Conservation (phyloP, 2,888 invertebrate species). For the Stenurella melanura region DNA sequence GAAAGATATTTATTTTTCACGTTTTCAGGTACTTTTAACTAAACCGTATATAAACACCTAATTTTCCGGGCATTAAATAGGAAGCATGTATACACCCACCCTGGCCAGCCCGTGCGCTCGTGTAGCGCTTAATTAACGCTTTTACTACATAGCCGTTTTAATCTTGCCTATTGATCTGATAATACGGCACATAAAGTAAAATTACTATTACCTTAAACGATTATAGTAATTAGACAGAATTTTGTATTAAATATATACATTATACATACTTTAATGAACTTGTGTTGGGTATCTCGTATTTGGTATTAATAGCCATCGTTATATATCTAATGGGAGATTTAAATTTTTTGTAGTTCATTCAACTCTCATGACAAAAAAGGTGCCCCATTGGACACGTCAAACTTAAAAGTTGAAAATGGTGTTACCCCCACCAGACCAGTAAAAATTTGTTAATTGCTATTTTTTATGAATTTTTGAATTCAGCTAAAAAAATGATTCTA, state of each 20-base stretch:
- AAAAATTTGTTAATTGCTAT: too few species aligned
- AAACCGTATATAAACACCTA: not conserved
- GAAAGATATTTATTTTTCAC: not conserved
- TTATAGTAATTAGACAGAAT: conserved; percentile 7
- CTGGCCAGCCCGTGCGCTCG: conserved; percentile 1
- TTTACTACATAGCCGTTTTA: conserved; percentile 11
- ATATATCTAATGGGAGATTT: too few species aligned
- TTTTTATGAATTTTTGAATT: too few species aligned
- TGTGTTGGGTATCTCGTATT: not conserved
- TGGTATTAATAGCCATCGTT: too few species aligned
- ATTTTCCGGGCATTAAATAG: conserved; percentile 5
- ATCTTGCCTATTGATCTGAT: conserved; percentile 22
- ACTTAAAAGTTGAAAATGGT: too few species aligned
- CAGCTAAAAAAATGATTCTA: too few species aligned
- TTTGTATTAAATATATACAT: not conserved
- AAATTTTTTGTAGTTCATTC: too few species aligned
- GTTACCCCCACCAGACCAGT: too few species aligned
- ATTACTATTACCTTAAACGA: conserved; percentile 6
- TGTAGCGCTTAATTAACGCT: conserved; percentile 23
- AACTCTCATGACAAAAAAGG: too few species aligned
- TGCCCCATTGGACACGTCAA: too few species aligned
- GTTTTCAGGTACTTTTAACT: not conserved
- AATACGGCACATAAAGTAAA: conserved; percentile 3
- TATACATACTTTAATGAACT: not conserved
- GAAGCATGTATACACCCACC: conserved; percentile 16